Evolutionary conservation across 1,140 invertebrate species (phyloP), one percentile per base, ranked within the genome.

Genomic region (Drusus annulatus): DNA sequence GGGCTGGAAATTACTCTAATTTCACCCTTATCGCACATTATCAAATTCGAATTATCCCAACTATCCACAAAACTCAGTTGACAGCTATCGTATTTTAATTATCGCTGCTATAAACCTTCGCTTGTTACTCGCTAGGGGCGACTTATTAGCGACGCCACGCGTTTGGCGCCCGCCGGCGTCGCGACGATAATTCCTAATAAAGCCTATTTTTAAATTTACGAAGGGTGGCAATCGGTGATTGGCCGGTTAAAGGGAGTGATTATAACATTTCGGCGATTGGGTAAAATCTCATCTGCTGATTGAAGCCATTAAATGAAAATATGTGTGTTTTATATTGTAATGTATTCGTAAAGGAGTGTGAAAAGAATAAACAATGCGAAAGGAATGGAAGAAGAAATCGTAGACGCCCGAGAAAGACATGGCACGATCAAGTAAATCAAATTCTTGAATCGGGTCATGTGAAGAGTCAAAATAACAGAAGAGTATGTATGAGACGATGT

Each of bases 141-240:
- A 17, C 68, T 45, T 45, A 71, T 71, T 71, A 51, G 31, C 28
- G n/a, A 23, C 31, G 68, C 31, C 45, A 71, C 68, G 68, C 23
- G 68, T 16, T 8, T 3, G 45, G 31, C 68, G 19, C 17, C 6
- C 45, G 31, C 17, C 45, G 68, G 68, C n/a, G 45, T 50, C 68
- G n/a, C 45, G 68, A 71, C 68, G 68, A 36, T 71, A 71, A 71
- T 71, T 71, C 50, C 31, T 51, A 71, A 71, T 71, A 71, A 50
- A 71, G 68, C 68, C 45, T 60, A 60, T 51, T 50, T 16, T 7
- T 1, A 10, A 19, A 71, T 71, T 71, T 71, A 71, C 7, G n/a
- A 45, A 45, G 68, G 56, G 56, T 71, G 31, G 50, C 45, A 50
- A 71, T 21, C 23, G 56, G 56, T 60, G 56, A 21, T 19, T 60